Percentiles rank a stretch among this genome's conserved stretches.
These are phyloP conservation scores for Megaleporinus macrocephalus DNA, from an alignment of 2,113 vertebrate species.

Conservation along the genomic window DNA sequence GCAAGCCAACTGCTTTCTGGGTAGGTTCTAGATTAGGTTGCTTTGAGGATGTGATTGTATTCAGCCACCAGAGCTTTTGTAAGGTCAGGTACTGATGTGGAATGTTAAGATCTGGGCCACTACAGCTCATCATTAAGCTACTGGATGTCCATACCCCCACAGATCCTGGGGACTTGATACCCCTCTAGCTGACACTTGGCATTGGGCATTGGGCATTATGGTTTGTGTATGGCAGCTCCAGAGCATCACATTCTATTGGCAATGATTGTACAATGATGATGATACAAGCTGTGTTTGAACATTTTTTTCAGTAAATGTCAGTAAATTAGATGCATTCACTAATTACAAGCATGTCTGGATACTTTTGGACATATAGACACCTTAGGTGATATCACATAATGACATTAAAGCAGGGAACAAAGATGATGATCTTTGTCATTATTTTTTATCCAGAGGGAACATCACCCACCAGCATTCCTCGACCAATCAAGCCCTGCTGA, in stretches of 20 bases:
- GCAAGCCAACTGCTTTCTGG: no score
- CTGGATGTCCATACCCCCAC: no score
- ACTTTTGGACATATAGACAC: neutral
- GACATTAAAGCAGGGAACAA: neutral
- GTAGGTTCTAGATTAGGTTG: no score
- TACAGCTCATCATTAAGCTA: no score
- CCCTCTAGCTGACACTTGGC: neutral
- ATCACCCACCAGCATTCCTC: neutral
- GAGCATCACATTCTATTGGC: neutral
- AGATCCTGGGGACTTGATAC: no score
- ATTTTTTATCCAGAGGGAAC: neutral
- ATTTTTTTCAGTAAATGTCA: no score
- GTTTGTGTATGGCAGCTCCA: neutral
- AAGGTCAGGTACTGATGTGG: no score
- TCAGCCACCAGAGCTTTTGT: no score
- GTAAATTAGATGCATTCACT: neutral
- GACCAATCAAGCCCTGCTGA: neutral
- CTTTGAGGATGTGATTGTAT: no score
- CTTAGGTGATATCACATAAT: neutral
- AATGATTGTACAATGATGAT: neutral
- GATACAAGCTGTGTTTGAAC: neutral
- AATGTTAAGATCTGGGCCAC: no score
- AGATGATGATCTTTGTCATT: neutral
- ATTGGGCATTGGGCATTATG: neutral
- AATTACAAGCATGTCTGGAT: neutral